A percentile compares a stretch with the other conserved stretches of the same genome.
Evolutionary conservation across 1,140 invertebrate genomes (phyloP).

Genomic region (Eriosoma lanigerum): DNA sequence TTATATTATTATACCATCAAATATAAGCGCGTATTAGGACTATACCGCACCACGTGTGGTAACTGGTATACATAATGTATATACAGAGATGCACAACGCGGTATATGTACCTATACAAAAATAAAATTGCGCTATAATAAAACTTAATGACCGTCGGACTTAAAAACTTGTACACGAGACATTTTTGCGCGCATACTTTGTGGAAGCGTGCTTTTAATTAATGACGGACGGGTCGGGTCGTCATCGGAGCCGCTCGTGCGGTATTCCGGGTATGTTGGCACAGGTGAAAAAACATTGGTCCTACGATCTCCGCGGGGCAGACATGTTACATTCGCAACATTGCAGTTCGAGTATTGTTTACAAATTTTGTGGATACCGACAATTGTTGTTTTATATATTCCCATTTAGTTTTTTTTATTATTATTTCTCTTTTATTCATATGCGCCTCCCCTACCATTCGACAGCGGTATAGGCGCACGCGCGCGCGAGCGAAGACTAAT

Average conservation of each 20-base stretch:
- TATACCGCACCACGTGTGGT: background rate
- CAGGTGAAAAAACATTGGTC: constrained; percentile 47
- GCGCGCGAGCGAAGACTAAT: constrained; percentile 33
- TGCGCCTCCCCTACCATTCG: background rate
- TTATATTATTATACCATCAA: too few species aligned
- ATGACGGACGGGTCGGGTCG: background rate
- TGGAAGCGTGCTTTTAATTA: constrained; percentile 50
- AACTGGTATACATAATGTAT: background rate
- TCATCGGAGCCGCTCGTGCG: constrained; percentile 3
- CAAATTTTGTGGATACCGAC: constrained; percentile 48
- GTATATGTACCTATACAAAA: too few species aligned
- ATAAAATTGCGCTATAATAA: background rate
- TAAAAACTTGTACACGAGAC: constrained; percentile 16
- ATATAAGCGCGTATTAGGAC: background rate
- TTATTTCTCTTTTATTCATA: constrained; percentile 4
- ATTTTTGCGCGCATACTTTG: constrained; percentile 34
- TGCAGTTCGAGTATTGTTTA: constrained; percentile 29
- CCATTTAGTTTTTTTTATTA: background rate
- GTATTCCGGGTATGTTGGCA: constrained; percentile 49
- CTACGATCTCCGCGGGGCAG: background rate
- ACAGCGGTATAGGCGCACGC: too few species aligned
- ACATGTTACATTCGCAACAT: background rate
- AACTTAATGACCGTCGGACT: constrained; percentile 10
- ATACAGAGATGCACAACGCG: background rate
- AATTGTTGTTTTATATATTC: constrained; percentile 45